Evolutionary conservation across 2,797 vertebrate species (phyloP).

Genomic region (Scolopax rusticola): DNA sequence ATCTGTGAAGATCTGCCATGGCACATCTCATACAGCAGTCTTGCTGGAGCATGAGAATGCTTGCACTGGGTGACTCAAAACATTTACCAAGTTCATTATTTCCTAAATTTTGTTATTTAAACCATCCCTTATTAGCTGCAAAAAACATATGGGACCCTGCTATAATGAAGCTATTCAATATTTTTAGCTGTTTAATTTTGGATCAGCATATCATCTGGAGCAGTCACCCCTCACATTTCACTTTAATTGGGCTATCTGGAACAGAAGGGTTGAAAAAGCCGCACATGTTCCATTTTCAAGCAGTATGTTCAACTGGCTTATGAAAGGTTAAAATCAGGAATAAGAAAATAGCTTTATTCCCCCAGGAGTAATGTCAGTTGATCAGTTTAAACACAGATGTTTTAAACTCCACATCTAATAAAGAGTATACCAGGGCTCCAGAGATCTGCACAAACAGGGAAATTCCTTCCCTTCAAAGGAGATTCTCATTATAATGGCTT

Average conservation of each 20-base stretch:
- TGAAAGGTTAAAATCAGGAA: constrained; percentile 46
- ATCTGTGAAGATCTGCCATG: neutral
- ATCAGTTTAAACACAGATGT: constrained; percentile 56
- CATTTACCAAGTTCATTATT: neutral
- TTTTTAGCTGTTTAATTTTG: constrained; percentile 59
- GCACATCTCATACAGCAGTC: neutral
- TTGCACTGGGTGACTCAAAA: neutral
- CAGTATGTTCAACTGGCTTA: constrained; percentile 16
- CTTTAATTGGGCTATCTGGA: constrained; percentile 46
- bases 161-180: constrained; percentile 48
- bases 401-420: constrained; percentile 45
- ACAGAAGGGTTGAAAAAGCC: constrained; percentile 51
- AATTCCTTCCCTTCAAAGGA: constrained; percentile 22
- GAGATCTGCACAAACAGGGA: neutral
- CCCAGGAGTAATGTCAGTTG: constrained; percentile 1
- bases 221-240: constrained; percentile 29
- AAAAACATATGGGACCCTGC: constrained; percentile 35
- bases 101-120: constrained; percentile 33
- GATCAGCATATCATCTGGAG: constrained; percentile 50
- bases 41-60: neutral
- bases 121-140: constrained; percentile 37
- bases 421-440: neutral
- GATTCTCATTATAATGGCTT: neutral
- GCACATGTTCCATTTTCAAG: constrained; percentile 11
- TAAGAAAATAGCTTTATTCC: constrained; percentile 51